Evolutionary conservation across 2,888 invertebrate genomes (phyloP).

Genomic region (Stenchaetothrips biformis): DNA sequence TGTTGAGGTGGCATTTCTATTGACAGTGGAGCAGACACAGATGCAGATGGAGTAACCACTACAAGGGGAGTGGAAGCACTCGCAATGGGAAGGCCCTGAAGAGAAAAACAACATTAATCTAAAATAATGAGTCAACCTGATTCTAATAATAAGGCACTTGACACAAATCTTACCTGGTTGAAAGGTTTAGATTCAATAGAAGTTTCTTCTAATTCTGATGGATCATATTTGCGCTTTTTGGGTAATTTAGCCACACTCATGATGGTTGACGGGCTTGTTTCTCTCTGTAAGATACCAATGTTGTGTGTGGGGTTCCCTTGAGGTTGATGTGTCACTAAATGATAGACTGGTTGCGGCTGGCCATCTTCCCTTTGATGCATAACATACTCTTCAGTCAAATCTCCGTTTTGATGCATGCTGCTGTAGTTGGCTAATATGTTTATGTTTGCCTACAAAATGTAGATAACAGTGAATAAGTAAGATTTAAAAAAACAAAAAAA

Average conservation of each 20-base stretch:
- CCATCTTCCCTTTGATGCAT: conserved; percentile 35
- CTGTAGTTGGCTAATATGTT: conserved; percentile 9
- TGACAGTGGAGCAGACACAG: conserved; percentile 9
- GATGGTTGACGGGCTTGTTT: conserved; percentile 50
- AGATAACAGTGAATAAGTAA: neutral
- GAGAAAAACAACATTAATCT: neutral
- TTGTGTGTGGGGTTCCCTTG: conserved; percentile 36
- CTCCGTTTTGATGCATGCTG: conserved; percentile 32
- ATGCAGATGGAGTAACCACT: neutral
- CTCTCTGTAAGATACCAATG: conserved; percentile 48
- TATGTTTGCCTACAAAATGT: neutral
- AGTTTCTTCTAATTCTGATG: conserved; percentile 69
- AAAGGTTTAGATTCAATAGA: conserved; percentile 44
- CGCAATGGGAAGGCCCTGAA: neutral
- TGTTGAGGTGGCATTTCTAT: conserved; percentile 26
- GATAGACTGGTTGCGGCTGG: conserved; percentile 38
- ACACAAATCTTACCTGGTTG: conserved; percentile 32
- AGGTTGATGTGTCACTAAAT: conserved; percentile 50
- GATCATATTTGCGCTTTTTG: conserved; percentile 86
- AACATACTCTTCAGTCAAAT: conserved; percentile 33
- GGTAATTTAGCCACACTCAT: conserved; percentile 67
- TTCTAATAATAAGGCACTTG: conserved; percentile 26
- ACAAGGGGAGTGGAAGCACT: neutral
- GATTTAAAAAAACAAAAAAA: too few species aligned
- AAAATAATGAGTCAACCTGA: neutral